Percentiles rank a stretch among this genome's conserved stretches.
These are phyloP conservation scores for Torymus tubicola DNA, from an alignment of 2,888 invertebrate species.

Conservation along the genomic window DNA sequence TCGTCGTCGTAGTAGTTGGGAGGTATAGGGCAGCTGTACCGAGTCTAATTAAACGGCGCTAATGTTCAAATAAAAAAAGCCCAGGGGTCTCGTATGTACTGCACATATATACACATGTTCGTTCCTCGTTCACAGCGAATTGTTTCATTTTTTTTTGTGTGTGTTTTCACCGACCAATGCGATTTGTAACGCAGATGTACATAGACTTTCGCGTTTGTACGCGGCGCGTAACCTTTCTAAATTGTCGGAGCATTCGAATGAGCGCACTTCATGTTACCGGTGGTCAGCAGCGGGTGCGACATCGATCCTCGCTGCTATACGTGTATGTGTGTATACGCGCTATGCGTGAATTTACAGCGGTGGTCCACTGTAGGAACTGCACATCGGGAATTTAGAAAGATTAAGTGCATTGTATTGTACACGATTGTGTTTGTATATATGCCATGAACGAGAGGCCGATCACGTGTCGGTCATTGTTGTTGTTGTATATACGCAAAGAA, in stretches of 20 bases:
- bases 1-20: not conserved
- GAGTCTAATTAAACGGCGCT: slow-evolving; percentile 53
- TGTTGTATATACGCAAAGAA: not conserved
- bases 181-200: slow-evolving; percentile 46
- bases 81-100: not conserved
- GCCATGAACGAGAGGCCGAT: too few species aligned
- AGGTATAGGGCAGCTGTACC: slow-evolving; percentile 34
- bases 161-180: slow-evolving; percentile 7
- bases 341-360: slow-evolving; percentile 30
- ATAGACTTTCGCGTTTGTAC: not conserved
- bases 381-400: slow-evolving; percentile 12
- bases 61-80: slow-evolving; percentile 46
- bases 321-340: not conserved
- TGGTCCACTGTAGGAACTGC: not conserved
- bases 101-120: slow-evolving; percentile 41
- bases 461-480: not conserved
- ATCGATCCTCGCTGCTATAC: slow-evolving; percentile 18
- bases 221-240: slow-evolving; percentile 32
- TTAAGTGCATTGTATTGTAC: not conserved
- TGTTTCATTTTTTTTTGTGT: not conserved
- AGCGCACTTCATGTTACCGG: slow-evolving; percentile 16
- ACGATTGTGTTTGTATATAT: too few species aligned
- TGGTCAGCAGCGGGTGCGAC: not conserved
- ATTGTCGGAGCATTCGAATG: slow-evolving; percentile 47
- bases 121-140: not conserved